A percentile compares a stretch with the other conserved stretches of the same genome.
phyloP scores from a whole-genome alignment of 1,140 invertebrate species.

The Tribolium madens region DNA sequence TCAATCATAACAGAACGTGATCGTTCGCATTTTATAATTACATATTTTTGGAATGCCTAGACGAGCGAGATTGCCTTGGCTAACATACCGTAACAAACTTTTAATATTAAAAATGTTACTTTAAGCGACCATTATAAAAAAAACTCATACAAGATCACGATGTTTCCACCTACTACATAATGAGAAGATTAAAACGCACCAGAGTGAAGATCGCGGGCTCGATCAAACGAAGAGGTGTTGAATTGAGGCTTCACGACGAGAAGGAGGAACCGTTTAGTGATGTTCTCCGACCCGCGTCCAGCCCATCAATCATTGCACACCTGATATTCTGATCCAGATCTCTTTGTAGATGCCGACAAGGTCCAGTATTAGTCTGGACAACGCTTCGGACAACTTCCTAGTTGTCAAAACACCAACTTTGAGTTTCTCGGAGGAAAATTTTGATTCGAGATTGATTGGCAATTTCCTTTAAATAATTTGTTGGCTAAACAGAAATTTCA shows the following conservation, averaged over 20 bases:
- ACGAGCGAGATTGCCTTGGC: not conserved
- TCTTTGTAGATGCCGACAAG: slow-evolving; percentile 51
- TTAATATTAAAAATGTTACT: slow-evolving; percentile 29
- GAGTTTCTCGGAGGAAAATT: not conserved
- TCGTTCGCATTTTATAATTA: slow-evolving; percentile 6
- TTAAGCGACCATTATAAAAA: slow-evolving; percentile 29
- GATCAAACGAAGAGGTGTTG: slow-evolving; percentile 59
- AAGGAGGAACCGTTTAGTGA: slow-evolving; percentile 58
- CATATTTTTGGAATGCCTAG: slow-evolving; percentile 5
- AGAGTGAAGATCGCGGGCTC: slow-evolving; percentile 52
- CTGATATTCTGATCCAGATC: slow-evolving; percentile 60
- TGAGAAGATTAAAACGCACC: slow-evolving; percentile 57
- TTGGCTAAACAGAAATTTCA: no score
- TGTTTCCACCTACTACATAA: slow-evolving; percentile 57
- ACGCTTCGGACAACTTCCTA: not conserved
- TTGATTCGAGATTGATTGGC: not conserved
- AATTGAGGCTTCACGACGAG: slow-evolving; percentile 60
- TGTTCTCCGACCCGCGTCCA: slow-evolving; percentile 50
- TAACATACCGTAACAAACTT: slow-evolving; percentile 33
- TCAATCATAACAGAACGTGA: not conserved
- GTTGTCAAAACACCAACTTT: not conserved
- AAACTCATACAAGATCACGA: slow-evolving; percentile 44
- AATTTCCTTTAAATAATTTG: not conserved
- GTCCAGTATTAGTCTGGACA: not conserved
- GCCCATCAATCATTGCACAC: slow-evolving; percentile 61